These are phyloP conservation scores for Pungitius pungitius DNA, from an alignment of 2,113 vertebrate species.

Conservation along the genomic window DNA sequence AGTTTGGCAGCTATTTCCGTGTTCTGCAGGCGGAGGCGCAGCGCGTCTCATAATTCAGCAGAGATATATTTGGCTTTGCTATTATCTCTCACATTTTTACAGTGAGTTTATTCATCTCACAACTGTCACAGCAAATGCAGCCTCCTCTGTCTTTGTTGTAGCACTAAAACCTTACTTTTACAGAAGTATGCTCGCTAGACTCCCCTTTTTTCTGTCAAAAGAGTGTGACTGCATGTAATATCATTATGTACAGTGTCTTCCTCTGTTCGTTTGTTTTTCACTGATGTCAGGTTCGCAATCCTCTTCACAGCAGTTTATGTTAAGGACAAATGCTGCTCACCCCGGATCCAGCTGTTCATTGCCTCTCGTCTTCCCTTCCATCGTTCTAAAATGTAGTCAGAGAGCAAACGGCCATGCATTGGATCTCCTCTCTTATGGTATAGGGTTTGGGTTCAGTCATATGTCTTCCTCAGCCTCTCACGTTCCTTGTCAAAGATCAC, in stretches of 20 bases:
- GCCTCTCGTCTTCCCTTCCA: slow-evolving; percentile 4
- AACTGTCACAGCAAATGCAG: slow-evolving; percentile 11
- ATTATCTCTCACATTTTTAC: slow-evolving; percentile 30
- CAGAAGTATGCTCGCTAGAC: slow-evolving; percentile 5
- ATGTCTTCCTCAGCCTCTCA: slow-evolving; percentile 9
- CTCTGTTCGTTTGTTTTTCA: slow-evolving; percentile 1
- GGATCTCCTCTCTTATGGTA: slow-evolving; percentile 27
- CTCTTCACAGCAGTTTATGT: slow-evolving; percentile 13
- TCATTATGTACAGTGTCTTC: slow-evolving; percentile 2
- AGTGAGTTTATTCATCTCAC: slow-evolving; percentile 20
- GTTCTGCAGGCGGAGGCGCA: slow-evolving; percentile 32
- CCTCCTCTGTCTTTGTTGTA: slow-evolving; percentile 8
- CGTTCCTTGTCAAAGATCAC: slow-evolving; percentile 9
- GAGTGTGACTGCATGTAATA: slow-evolving; percentile 24
- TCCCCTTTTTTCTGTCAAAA: slow-evolving; percentile 9
- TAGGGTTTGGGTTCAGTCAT: neutral
- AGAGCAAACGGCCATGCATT: slow-evolving; percentile 14
- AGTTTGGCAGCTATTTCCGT: slow-evolving; percentile 23
- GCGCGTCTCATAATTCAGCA: slow-evolving; percentile 40
- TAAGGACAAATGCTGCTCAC: slow-evolving; percentile 26
- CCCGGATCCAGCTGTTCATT: slow-evolving; percentile 20
- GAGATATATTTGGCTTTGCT: slow-evolving; percentile 45
- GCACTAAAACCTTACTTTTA: slow-evolving; percentile 20
- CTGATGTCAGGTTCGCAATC: slow-evolving; percentile 22
- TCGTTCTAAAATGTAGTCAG: slow-evolving; percentile 25